Evolutionary conservation across 2,113 vertebrate species (phyloP), one percentile per base, ranked within the genome.

Genomic region (Ondatra zibethicus): DNA sequence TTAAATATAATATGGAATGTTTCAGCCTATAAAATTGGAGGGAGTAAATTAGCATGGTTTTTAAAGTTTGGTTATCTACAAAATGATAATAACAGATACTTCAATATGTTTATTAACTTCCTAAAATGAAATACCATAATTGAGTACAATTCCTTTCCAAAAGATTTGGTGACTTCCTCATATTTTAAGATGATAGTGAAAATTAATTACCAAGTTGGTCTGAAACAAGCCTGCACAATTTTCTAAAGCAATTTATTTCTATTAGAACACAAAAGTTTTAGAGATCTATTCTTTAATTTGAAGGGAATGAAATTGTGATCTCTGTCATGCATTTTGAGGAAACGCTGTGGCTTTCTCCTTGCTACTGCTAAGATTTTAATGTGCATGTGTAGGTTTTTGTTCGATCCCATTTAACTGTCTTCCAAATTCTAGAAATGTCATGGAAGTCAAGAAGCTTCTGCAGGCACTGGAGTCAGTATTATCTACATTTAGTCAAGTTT

Each of bases 161-260:
- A 70, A 80, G 39, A 31, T 19, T 88, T 4, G n/a, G 14, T 52
- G 61, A 0, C 33, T 89, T 73, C 58, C 5, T 39, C 50, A 27
- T 80, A 86, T 75, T 86, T 87, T 45, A 76, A 87, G 23, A 13
- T 31, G 12, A 65, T 3, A 81, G 39, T 76, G 66, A 61, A 29
- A 70, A 3, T 55, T 66, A 47, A 16, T 89, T 77, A 47, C 7
- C 7, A 66, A 33, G 17, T 85, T 65, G 84, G 68, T 47, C 75
- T 84, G 85, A 39, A 25, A 84, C 39, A 4, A 63, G 5, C 14
- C 9, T 45, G 13, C 6, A 27, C 33, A 52, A 88, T 29, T 50
- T 87, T 92, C 27, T 89, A 23, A 89, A 87, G 27, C 2, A 77
- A 89, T 19, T 25, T 89, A 65, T 75, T 86, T 96, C 39, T 89